A percentile compares a stretch with the other conserved stretches of the same genome.
Evolutionary conservation across 2,888 invertebrate species (phyloP).

Genomic region (Phaonia tiefii): DNA sequence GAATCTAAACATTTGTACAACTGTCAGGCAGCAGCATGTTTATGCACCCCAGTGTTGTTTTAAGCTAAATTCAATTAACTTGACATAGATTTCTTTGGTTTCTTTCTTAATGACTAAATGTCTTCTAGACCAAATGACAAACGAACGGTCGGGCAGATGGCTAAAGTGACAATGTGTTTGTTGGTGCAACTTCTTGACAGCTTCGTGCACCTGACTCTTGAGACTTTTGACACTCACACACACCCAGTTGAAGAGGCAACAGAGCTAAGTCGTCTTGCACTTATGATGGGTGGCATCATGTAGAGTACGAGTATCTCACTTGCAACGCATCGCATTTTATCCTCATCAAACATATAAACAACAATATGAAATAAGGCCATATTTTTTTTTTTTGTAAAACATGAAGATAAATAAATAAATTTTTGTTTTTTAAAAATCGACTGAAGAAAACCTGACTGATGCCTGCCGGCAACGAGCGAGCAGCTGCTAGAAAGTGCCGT

Average conservation of each 20-base stretch:
- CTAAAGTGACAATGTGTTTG: neutral
- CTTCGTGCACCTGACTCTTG: conserved; percentile 18
- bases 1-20: no score
- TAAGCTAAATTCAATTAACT: conserved; percentile 2
- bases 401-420: conserved; percentile 8
- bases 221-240: neutral
- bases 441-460: neutral
- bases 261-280: neutral
- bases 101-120: neutral
- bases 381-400: neutral
- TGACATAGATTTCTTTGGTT: conserved; percentile 2
- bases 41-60: neutral
- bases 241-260: neutral
- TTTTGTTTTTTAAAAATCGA: conserved; percentile 12
- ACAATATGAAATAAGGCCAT: conserved; percentile 19
- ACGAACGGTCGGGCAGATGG: neutral
- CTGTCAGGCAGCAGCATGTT: neutral
- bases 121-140: neutral
- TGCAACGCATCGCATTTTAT: neutral
- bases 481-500: neutral
- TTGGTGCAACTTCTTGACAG: neutral
- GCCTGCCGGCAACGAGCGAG: neutral
- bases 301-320: no score
- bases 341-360: neutral
- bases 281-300: no score